Conservation (phyloP, 2,888 invertebrate species). For the Aphrophora alni region DNA sequence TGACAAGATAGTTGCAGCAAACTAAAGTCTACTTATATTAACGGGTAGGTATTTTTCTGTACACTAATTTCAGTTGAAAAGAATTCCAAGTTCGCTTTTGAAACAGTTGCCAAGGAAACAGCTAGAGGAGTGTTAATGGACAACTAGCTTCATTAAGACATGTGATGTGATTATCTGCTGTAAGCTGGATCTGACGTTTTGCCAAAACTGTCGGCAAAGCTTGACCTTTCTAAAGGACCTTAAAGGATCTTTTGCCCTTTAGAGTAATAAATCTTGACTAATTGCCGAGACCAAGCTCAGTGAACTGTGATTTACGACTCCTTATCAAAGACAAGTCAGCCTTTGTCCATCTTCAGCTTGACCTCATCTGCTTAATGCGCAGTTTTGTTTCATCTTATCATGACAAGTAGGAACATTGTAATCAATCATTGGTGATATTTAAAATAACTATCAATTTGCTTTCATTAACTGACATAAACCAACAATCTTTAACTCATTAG, state of each 20-base stretch:
- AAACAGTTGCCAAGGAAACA: background rate
- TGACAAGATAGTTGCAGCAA: no score
- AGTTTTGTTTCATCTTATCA: constrained; percentile 9
- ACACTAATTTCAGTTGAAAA: background rate
- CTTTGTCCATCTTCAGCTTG: background rate
- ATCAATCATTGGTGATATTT: background rate
- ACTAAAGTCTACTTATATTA: background rate
- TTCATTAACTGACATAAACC: background rate
- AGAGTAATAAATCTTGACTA: constrained; percentile 9
- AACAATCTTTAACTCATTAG: background rate
- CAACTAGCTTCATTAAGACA: background rate
- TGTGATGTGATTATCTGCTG: background rate
- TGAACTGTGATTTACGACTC: constrained; percentile 6
- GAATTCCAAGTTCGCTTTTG: background rate
- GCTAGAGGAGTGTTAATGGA: background rate
- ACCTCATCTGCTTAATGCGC: background rate
- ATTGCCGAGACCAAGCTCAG: background rate
- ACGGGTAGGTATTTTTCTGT: background rate
- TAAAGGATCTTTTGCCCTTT: constrained; percentile 1
- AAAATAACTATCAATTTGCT: background rate
- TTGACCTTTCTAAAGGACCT: constrained; percentile 6
- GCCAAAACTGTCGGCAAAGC: constrained; percentile 3
- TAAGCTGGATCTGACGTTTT: background rate
- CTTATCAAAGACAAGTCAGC: constrained; percentile 6
- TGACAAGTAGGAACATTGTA: background rate